Evolutionary conservation across 2,113 vertebrate genomes (phyloP).

Genomic region (Neomonachus schauinslandi): DNA sequence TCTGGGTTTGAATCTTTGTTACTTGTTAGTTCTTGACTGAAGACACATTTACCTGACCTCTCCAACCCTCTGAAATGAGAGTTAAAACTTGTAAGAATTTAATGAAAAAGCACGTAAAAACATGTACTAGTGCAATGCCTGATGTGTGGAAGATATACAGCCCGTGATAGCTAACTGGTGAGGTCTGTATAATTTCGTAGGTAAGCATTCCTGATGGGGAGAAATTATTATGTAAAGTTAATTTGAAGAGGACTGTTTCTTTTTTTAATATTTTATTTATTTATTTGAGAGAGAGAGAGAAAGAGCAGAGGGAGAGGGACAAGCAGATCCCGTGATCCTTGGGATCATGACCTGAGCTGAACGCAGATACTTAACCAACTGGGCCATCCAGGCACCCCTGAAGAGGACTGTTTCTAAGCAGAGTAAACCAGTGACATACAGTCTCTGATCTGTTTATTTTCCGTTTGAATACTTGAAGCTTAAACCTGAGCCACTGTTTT

Average conservation of each 20-base stretch:
- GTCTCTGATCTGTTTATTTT: background rate
- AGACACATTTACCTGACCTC: background rate
- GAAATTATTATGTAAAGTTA: background rate
- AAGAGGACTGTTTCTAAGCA: background rate
- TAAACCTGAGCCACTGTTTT: background rate
- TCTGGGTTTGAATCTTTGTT: background rate
- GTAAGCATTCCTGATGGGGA: background rate
- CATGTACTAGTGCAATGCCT: background rate
- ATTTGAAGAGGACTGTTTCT: background rate
- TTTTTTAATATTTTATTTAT: background rate
- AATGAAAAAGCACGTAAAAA: background rate
- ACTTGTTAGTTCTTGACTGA: background rate
- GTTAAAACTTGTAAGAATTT: background rate
- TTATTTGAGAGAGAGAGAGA: background rate
- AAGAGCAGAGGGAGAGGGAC: background rate
- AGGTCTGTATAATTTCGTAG: background rate
- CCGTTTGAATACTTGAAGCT: background rate
- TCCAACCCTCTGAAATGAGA: background rate
- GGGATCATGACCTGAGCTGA: background rate
- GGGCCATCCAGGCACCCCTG: background rate
- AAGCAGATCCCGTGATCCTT: background rate
- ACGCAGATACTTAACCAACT: background rate
- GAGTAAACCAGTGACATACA: background rate
- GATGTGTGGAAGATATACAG: background rate
- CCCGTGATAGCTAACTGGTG: background rate